Base-by-base conservation (phyloP, 1,140 invertebrate species). In the Trichonephila clavata region DNA sequence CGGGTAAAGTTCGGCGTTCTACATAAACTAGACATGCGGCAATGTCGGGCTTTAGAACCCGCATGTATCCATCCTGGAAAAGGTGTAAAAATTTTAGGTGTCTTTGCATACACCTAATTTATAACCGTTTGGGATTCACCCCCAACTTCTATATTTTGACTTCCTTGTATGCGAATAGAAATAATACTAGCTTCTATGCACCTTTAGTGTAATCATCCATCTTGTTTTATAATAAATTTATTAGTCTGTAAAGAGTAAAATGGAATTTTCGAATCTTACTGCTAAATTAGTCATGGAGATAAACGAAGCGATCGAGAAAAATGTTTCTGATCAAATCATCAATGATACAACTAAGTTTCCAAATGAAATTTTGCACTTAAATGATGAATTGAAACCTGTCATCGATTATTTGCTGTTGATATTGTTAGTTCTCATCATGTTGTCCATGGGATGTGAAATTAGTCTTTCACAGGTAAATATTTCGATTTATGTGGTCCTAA, bases 381-480 rank as follows among this genome's bases (percentile, higher is more conserved):
- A 57, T 39, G 32, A 88, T 18, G 39, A 65, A 68, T 71, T 88
- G 32, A 88, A 88, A 24, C 86, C 86, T n/a, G 1, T 88, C 63
- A 88, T 88, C 32, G 39, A 88, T 68, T 71, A 57, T n/a, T 68
- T 88, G 21, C 39, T 88, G 8, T 32, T 88, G 32, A 18, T 63
- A 14, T 92, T 95, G 14, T 90, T 95, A 0, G 80, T 95, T 3
- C 91, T 95, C 13, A 95, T 95, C 57, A 95, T 95, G 95, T 94
- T 95, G 24, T 94, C 95, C 0, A 95, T 95, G 95, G 95, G 95
- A 21, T 95, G 95, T 57, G 94, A 94, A n/a, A 95, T 95, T 59
- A 94, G 81, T 57, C 89, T 32, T 91, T 77, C 86, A 59, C 83
- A 94, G 93, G 94, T 94, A 68, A 94, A 39, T 32, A 32, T 32